Percentiles rank a stretch among this genome's conserved stretches.
Conservation (phyloP, 2,113 vertebrate species). For the Bubo bubo region DNA sequence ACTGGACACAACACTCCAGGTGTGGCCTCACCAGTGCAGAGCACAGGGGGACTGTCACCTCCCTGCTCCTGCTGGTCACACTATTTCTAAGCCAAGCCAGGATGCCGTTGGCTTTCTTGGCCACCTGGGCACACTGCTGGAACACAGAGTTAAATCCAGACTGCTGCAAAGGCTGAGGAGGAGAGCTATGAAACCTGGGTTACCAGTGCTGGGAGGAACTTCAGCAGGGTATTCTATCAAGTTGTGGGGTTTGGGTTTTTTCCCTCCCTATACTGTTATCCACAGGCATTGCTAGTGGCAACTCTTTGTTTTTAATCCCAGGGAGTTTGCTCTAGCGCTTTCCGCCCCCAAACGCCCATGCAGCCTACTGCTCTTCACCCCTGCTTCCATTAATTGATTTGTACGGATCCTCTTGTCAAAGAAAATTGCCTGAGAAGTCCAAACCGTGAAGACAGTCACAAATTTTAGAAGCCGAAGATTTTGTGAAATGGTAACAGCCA, state of each 20-base stretch:
- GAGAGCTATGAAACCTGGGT: background rate
- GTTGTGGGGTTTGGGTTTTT: background rate
- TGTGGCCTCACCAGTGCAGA: too few relatives aligned
- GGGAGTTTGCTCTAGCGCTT: background rate
- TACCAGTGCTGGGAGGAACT: background rate
- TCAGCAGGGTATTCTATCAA: background rate
- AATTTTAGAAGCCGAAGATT: background rate
- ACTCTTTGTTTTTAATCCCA: background rate
- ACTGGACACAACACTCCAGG: too few relatives aligned
- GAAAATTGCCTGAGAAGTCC: conserved; percentile 17
- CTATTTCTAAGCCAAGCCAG: too few relatives aligned
- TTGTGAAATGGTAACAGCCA: background rate
- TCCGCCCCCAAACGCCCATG: background rate
- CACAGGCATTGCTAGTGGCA: background rate
- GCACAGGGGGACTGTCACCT: too few relatives aligned
- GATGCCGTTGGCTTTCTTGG: too few relatives aligned
- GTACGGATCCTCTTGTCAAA: background rate
- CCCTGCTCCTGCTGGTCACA: too few relatives aligned
- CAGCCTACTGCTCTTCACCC: background rate
- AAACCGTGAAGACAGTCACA: background rate
- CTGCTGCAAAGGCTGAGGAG: background rate
- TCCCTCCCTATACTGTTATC: background rate
- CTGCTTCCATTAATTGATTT: conserved; percentile 21
- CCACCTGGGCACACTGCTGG: too few relatives aligned
- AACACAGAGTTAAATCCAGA: background rate